Base-by-base conservation (phyloP, 2,113 vertebrate species). In the Lontra canadensis region DNA sequence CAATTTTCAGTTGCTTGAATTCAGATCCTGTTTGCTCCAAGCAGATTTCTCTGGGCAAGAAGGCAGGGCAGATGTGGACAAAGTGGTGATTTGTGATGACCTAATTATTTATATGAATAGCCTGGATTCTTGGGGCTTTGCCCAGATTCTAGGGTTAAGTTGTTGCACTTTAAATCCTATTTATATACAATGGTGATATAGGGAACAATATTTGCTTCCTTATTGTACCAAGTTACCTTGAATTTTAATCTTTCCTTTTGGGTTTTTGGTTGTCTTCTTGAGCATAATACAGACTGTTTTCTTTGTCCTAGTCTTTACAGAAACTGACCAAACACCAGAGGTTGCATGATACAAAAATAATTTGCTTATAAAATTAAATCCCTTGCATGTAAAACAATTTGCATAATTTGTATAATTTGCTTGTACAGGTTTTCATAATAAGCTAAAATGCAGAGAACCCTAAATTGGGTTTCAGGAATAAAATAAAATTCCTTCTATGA, bases 201-300 rank as follows among this genome's bases (percentile, higher is more conserved):
- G 57, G 55, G 94, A 85, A 74, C 31, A 90, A 2, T 18, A 20
- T 91, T 57, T 67, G 87, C 31, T 76, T 76, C 67, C 82, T 87
- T 76, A 21, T 65, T 80, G 76, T 59, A 36, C 57, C 39, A 61
- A 69, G 21, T 69, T 52, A 59, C 84, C 29, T 84, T 97, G 36
- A 76, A 83, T 92, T 96, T 93, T 89, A 76, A 73, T 87, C n/a
- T 73, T 93, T 67, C 81, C 44, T 29, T 88, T 84, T 73, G 17
- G 18, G 5, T 26, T 59, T 90, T 94, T 78, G 49, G 52, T 94
- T 93, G 11, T 84, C 47, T 94, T 93, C 84, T 65, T 59, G 14
- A 95, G 20, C n/a, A 49, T 76, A 94, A 76, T 44, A 11, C 34
- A 59, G 4, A 44, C 13, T 79, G 5, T 94, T 82, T 87, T 79